A percentile compares a stretch with the other conserved stretches of the same genome.
Evolutionary conservation across 2,113 vertebrate species (phyloP).

Genomic region (Acrocephalus kingi): DNA sequence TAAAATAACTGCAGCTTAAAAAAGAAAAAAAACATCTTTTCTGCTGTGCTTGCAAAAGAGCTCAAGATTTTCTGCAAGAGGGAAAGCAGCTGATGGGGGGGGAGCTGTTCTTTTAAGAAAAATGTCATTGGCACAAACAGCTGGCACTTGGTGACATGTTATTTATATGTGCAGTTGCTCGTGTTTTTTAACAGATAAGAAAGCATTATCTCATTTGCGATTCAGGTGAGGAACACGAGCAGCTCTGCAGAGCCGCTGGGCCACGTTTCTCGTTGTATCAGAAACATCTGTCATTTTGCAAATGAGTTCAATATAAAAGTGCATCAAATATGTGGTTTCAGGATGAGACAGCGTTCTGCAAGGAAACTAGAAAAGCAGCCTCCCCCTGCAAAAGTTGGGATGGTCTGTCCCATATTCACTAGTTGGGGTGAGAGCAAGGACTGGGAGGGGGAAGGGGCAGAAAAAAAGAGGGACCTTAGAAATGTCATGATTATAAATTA

Average conservation of each 20-base stretch:
- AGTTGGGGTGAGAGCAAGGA: background rate
- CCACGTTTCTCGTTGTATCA: background rate
- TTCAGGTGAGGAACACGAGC: constrained; percentile 17
- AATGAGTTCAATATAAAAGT: constrained; percentile 1
- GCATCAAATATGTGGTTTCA: background rate
- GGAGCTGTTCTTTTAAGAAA: constrained; percentile 16
- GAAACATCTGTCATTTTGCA: constrained; percentile 28
- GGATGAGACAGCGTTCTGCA: constrained; percentile 11
- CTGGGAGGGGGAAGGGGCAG: background rate
- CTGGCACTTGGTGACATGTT: constrained; percentile 39
- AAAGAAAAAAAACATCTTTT: background rate
- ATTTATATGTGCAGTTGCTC: constrained; percentile 48
- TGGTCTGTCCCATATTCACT: background rate
- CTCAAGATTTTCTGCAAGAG: constrained; percentile 16
- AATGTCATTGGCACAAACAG: constrained; percentile 57
- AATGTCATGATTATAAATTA: background rate
- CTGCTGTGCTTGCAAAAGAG: background rate
- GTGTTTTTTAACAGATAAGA: constrained; percentile 53
- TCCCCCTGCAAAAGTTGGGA: background rate
- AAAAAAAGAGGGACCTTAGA: background rate
- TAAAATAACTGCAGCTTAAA: background rate
- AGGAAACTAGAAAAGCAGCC: background rate
- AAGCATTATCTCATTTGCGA: constrained; percentile 2
- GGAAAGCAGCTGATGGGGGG: background rate
- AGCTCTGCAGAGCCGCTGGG: background rate